phyloP scores from a whole-genome alignment of 2,113 vertebrate genomes.

The Megalops atlanticus region DNA sequence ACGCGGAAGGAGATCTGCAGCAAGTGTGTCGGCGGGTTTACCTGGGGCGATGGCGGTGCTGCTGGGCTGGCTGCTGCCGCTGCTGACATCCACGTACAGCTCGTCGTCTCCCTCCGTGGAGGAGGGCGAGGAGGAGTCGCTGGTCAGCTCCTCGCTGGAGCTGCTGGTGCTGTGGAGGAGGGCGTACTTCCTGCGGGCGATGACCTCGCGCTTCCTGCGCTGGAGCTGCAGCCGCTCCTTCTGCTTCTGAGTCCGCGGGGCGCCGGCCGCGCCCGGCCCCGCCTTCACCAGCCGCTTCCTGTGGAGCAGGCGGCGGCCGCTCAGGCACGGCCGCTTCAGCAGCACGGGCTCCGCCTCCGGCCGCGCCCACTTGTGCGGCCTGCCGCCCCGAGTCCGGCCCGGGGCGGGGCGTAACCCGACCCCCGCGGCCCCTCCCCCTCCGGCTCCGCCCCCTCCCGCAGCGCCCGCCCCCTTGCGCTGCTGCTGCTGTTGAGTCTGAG shows the following conservation, averaged over 20 bases:
- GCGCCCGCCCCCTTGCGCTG: constrained; percentile 59
- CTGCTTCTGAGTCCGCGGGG: constrained; percentile 90
- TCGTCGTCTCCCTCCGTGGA: constrained; percentile 93
- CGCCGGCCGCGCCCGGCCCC: constrained; percentile 59
- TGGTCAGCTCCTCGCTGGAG: constrained; percentile 91
- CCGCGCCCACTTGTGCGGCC: constrained; percentile 89
- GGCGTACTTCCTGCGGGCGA: constrained; percentile 89
- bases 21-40: constrained; percentile 52
- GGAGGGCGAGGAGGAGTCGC: constrained; percentile 86
- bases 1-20: too few relatives aligned
- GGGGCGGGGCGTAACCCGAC: constrained; percentile 65
- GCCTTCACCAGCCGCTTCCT: constrained; percentile 89
- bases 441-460: constrained; percentile 53
- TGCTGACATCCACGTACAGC: constrained; percentile 88
- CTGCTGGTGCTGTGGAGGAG: constrained; percentile 94
- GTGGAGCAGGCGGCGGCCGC: constrained; percentile 77
- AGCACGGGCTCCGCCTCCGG: constrained; percentile 86
- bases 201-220: constrained; percentile 90
- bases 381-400: constrained; percentile 80
- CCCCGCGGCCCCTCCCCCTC: constrained; percentile 25
- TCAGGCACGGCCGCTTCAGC: constrained; percentile 90
- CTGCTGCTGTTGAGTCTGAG: constrained; percentile 36
- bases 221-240: constrained; percentile 92
- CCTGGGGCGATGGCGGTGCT: constrained; percentile 85
- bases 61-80: constrained; percentile 82